These are phyloP conservation scores for Eupithecia centaureata DNA, from an alignment of 2,888 invertebrate genomes.

Conservation along the genomic window DNA sequence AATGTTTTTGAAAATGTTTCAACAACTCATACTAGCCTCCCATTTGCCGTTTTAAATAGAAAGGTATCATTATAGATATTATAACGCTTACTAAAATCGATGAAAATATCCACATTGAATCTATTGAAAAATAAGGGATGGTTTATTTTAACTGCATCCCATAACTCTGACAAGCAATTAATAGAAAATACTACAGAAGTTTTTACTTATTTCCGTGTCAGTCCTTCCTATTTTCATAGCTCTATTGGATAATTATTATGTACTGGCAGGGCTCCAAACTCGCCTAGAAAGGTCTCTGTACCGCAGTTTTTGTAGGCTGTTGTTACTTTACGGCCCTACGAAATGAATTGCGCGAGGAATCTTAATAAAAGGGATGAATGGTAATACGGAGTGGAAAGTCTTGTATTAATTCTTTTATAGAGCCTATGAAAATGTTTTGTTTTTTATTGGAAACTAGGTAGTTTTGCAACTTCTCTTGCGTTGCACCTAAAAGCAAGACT, in stretches of 20 bases:
- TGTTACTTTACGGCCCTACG: constrained; percentile 40
- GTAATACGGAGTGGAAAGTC: constrained; percentile 43
- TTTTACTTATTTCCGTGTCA: neutral
- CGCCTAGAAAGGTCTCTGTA: constrained; percentile 18
- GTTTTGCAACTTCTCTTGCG: neutral
- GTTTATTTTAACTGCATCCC: neutral
- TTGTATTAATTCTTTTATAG: constrained; percentile 39
- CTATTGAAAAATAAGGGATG: neutral
- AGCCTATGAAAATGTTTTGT: constrained; percentile 21
- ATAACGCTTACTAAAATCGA: too few species aligned
- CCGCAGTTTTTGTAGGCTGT: constrained; percentile 40
- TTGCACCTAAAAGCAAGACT: too few species aligned
- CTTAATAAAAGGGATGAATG: constrained; percentile 46
- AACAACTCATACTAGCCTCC: too few species aligned
- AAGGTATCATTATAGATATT: too few species aligned
- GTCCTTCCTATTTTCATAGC: neutral
- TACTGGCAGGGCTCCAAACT: constrained; percentile 38
- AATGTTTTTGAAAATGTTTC: too few species aligned
- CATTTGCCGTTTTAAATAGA: too few species aligned
- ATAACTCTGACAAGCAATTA: neutral
- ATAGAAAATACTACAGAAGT: neutral
- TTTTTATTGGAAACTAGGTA: neutral
- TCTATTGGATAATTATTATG: constrained; percentile 26
- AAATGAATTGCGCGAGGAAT: constrained; percentile 43
- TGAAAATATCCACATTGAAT: too few species aligned